Conservation (phyloP, 2,797 vertebrate species). For the Poecilia velifera region DNA sequence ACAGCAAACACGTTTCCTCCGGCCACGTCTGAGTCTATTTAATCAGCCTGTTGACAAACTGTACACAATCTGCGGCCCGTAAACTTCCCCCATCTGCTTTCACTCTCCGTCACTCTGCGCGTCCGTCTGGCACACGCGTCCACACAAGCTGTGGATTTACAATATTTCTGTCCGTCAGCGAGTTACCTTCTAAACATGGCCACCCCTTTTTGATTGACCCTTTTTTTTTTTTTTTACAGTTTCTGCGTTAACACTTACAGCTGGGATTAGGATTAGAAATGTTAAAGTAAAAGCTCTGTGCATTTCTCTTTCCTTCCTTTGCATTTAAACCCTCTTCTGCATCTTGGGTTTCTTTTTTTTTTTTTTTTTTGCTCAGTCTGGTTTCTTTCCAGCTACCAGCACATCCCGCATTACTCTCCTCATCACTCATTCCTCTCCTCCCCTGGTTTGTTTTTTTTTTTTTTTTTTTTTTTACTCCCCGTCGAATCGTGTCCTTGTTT, state of each 20-base stretch:
- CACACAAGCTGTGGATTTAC: conserved; percentile 60
- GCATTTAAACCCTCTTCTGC: conserved; percentile 56
- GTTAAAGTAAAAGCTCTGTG: conserved; percentile 46
- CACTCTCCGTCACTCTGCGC: conserved; percentile 48
- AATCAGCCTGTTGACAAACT: conserved; percentile 78
- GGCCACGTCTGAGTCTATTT: conserved; percentile 76
- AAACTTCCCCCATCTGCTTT: conserved; percentile 75
- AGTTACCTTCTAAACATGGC: conserved; percentile 44
- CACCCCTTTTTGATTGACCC: conserved; percentile 11
- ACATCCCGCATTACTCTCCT: conserved; percentile 52
- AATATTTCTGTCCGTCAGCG: conserved; percentile 54
- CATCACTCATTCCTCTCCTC: conserved; percentile 64
- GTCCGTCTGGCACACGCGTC: conserved; percentile 42
- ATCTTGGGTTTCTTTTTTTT: conserved; percentile 57
- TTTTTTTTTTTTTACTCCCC: conserved; percentile 58
- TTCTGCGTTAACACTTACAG: conserved; percentile 32
- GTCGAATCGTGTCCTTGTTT: conserved; percentile 76
- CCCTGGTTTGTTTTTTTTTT: conserved; percentile 60
- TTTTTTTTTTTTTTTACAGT: not conserved
- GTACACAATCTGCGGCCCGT: conserved; percentile 73
- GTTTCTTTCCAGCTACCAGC: conserved; percentile 64
- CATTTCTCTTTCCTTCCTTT: conserved; percentile 62
- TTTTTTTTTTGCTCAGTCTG: conserved; percentile 69
- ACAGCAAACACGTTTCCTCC: conserved; percentile 76
- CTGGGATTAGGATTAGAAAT: conserved; percentile 64